Base-by-base conservation (phyloP, 2,888 invertebrate species). In the Torymus aiolomorphi region DNA sequence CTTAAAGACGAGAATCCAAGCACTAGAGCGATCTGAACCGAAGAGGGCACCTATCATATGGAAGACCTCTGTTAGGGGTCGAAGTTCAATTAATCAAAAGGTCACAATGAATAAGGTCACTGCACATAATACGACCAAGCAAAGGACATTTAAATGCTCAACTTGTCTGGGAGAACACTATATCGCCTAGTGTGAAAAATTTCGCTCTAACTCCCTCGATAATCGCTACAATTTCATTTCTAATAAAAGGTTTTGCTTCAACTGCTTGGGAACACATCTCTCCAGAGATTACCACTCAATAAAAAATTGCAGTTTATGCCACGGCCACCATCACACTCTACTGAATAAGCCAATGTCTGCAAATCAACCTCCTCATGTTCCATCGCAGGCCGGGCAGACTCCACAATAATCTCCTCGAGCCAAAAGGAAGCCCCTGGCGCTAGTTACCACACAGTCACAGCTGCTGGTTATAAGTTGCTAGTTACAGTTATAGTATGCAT, bases 261-360 rank as follows among this genome's bases (percentile, higher is more conserved):
- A 65, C n/a, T 65, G 65, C 49, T 65, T 62, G 14, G 62, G 31
- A 10, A 0, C 16, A 13, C 31, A 62, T 13, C 31, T 62, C 62
- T 13, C 31, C 12, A 10, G 31, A 11, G 62, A 62, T 18, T 62
- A 24, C 13, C 20, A 11, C 31, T 24, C 62, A 11, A 65, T 49
- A 5, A 42, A 65, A 49, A 65, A 5, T 49, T 65, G 65, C 51
- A 65, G n/a, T 42, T 11, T 3, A 4, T 42, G n/a, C 18, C 42
- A 65, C 8, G n/a, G 51, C 1, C 65, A 14, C 14, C 65, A 65
- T 65, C 65, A 65, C 51, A 16, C 65, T n/a, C 51, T 65, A 13
- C 51, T 65, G 14, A 49, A 65, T 51, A 13, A 12, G 4, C 2
- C 24, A 10, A 2, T 10, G 31, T 11, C 11, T 11, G 12, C 11